These are phyloP conservation scores for Danaus plexippus DNA, from an alignment of 1,140 invertebrate species.

Conservation along the genomic window DNA sequence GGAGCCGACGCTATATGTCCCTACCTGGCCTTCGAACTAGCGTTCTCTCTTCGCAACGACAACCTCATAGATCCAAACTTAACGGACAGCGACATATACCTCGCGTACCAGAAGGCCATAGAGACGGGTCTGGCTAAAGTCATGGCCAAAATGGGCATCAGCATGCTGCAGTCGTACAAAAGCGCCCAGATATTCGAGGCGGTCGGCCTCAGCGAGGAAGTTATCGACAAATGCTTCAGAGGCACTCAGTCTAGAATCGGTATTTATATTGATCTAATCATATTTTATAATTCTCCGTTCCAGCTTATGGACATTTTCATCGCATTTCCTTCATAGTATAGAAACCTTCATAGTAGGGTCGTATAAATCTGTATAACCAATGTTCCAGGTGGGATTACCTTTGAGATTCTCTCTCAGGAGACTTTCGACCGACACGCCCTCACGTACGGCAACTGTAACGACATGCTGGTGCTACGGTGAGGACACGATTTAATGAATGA, in stretches of 20 bases:
- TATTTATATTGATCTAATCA: constrained; percentile 12
- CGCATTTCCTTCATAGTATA: too few relatives aligned
- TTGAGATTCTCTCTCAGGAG: constrained; percentile 92
- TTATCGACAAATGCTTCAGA: constrained; percentile 95
- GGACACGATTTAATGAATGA: background rate
- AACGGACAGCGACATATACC: constrained; percentile 88
- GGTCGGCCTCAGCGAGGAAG: constrained; percentile 92
- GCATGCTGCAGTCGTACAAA: constrained; percentile 99
- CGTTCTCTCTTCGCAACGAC: constrained; percentile 85
- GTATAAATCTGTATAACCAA: background rate
- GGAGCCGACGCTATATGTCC: constrained; percentile 98
- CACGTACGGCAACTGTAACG: constrained; percentile 82
- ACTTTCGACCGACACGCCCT: constrained; percentile 87
- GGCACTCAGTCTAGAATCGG: constrained; percentile 94
- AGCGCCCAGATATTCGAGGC: constrained; percentile 99
- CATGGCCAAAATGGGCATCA: constrained; percentile 99
- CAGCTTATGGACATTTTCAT: too few relatives aligned
- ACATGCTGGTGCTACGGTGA: constrained; percentile 82
- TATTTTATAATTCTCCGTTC: too few relatives aligned
- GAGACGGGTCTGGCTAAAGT: constrained; percentile 89
- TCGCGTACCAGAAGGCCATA: constrained; percentile 78
- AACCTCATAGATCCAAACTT: constrained; percentile 83
- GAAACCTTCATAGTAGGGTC: background rate
- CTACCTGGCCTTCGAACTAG: constrained; percentile 96
- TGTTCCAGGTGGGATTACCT: constrained; percentile 85